phyloP scores from a whole-genome alignment of 2,888 invertebrate genomes.

The Ceratothoa steindachneri region DNA sequence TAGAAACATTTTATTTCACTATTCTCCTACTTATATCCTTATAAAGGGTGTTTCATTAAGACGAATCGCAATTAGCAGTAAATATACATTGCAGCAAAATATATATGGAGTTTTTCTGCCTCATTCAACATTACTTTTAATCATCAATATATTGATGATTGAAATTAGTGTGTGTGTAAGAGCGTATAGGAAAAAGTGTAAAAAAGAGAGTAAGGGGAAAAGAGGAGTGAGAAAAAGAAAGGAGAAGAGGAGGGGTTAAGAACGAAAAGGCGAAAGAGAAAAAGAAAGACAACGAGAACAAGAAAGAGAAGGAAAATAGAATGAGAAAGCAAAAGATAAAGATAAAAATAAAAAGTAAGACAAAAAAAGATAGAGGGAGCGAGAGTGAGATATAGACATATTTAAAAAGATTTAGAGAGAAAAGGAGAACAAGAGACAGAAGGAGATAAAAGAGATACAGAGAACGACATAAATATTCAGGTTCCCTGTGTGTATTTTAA shows the following conservation, averaged over 20 bases:
- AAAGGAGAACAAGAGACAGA: background rate
- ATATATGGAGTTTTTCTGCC: too few relatives aligned
- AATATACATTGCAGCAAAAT: background rate
- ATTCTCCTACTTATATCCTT: background rate
- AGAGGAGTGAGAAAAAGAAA: background rate
- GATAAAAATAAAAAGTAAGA: too few relatives aligned
- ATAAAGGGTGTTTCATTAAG: too few relatives aligned
- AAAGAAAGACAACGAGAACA: background rate
- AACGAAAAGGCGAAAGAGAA: background rate
- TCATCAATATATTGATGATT: background rate
- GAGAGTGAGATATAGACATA: background rate
- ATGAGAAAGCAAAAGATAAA: background rate
- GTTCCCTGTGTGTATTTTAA: too few relatives aligned
- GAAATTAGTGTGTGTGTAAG: background rate
- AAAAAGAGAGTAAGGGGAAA: background rate
- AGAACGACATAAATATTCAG: too few relatives aligned
- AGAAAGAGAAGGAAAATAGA: background rate
- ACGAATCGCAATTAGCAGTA: background rate
- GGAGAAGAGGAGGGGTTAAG: background rate
- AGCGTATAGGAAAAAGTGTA: background rate
- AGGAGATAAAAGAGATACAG: background rate
- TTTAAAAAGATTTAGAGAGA: background rate
- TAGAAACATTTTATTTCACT: too few relatives aligned
- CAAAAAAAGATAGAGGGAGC: background rate
- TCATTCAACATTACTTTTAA: too few relatives aligned